Percentiles rank a stretch among this genome's conserved stretches.
phyloP scores from a whole-genome alignment of 1,140 invertebrate genomes.

The Diabrotica virgifera region DNA sequence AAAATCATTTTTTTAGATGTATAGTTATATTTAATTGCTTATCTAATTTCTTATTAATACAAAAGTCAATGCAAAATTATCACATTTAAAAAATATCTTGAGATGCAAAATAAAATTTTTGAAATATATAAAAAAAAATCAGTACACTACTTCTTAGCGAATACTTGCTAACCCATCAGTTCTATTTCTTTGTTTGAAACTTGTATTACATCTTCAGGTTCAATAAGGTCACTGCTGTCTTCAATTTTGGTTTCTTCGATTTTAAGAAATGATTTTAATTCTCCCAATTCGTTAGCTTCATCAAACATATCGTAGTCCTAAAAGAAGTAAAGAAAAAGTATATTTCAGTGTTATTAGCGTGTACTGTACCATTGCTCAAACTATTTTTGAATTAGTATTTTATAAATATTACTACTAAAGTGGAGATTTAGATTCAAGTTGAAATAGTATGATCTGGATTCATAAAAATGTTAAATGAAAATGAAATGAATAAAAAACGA shows the following conservation, averaged over 20 bases:
- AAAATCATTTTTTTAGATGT: too few species aligned
- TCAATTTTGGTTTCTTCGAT: constrained; percentile 40
- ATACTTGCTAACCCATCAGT: too few species aligned
- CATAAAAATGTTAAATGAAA: not conserved
- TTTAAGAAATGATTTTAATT: constrained; percentile 76
- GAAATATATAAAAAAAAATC: too few species aligned
- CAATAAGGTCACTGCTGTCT: too few species aligned
- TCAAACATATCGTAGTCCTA: constrained; percentile 90
- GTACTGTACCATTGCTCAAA: not conserved
- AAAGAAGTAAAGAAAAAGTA: constrained; percentile 16
- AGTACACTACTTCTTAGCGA: too few species aligned
- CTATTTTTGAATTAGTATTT: not conserved
- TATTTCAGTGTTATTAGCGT: not conserved
- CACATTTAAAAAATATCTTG: too few species aligned
- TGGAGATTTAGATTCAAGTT: not conserved
- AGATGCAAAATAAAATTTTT: too few species aligned
- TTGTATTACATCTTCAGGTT: too few species aligned
- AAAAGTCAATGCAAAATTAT: too few species aligned
- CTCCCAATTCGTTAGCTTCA: constrained; percentile 82
- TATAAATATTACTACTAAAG: not conserved
- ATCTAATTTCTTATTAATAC: too few species aligned
- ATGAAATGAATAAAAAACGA: not conserved
- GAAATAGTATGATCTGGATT: not conserved
- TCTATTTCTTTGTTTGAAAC: too few species aligned
- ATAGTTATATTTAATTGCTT: too few species aligned